Percentiles rank a stretch among this genome's conserved stretches.
Conservation (phyloP, 1,140 invertebrate species). For the Conus betulinus region DNA sequence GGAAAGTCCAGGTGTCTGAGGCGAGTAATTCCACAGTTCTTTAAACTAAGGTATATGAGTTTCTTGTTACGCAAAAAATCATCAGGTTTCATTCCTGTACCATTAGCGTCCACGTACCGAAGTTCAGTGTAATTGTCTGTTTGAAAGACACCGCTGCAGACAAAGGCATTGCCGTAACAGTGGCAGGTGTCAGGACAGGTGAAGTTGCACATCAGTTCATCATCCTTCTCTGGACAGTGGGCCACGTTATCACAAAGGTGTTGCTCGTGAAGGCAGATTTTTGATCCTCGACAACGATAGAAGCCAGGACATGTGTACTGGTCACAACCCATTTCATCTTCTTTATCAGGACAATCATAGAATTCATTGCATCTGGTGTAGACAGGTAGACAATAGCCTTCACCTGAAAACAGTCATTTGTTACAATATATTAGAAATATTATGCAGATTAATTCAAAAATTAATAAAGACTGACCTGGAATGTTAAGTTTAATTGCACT, state of each 20-base stretch:
- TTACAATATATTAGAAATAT: too few species aligned
- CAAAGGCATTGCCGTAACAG: constrained; percentile 30
- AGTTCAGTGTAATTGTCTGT: neutral
- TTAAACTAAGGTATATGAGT: constrained; percentile 34
- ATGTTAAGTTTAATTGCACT: too few species aligned
- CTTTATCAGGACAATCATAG: constrained; percentile 36
- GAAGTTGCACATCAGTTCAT: constrained; percentile 40
- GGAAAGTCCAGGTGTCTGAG: constrained; percentile 13
- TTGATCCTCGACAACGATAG: constrained; percentile 31
- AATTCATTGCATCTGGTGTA: constrained; percentile 40
- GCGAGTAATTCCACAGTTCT: neutral
- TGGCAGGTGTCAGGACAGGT: constrained; percentile 33
- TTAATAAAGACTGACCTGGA: too few species aligned
- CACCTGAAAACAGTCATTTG: neutral
- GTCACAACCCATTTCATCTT: constrained; percentile 34
- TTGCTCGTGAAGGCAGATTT: constrained; percentile 26
- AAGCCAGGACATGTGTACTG: constrained; percentile 18
- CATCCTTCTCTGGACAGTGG: constrained; percentile 41
- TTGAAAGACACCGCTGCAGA: neutral
- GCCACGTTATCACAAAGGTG: constrained; percentile 37
- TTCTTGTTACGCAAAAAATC: neutral
- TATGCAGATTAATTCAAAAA: too few species aligned
- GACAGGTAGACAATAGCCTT: constrained; percentile 22
- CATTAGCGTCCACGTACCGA: neutral
- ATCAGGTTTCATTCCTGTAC: neutral